These are phyloP conservation scores for Caloenas nicobarica DNA, from an alignment of 2,113 vertebrate species.

Conservation along the genomic window DNA sequence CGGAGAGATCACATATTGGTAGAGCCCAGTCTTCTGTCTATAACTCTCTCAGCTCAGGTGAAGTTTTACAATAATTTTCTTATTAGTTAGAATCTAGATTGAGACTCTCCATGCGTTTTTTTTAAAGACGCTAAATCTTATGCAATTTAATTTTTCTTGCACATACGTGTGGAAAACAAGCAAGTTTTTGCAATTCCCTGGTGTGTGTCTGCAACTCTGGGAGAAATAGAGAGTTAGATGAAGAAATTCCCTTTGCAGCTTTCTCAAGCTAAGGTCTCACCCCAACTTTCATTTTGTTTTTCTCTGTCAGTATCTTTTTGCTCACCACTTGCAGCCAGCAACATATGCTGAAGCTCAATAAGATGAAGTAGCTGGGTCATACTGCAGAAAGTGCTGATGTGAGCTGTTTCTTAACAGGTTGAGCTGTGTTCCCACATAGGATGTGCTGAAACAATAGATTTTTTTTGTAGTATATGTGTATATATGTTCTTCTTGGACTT, in stretches of 20 bases:
- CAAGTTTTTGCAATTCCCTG: background rate
- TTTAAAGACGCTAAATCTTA: background rate
- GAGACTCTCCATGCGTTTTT: background rate
- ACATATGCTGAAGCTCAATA: background rate
- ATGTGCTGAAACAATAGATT: conserved; percentile 1
- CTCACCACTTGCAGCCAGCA: background rate
- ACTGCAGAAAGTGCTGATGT: conserved; percentile 40
- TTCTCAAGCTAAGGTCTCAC: background rate
- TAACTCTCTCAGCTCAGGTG: background rate
- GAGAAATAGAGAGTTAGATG: background rate
- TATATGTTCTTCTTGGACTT: background rate
- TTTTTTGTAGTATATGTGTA: background rate
- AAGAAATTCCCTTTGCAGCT: background rate
- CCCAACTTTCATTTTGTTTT: background rate
- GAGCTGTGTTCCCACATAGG: background rate
- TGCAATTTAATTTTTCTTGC: background rate
- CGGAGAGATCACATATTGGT: background rate
- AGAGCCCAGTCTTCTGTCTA: background rate
- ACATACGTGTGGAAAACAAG: background rate
- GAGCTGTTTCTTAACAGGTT: conserved; percentile 36
- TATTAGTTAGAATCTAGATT: background rate
- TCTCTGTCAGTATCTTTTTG: background rate
- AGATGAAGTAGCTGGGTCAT: conserved; percentile 45
- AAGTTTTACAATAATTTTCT: background rate
- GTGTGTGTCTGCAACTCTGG: background rate